phyloP scores from a whole-genome alignment of 2,888 invertebrate genomes.

The Mesoligia furuncula region DNA sequence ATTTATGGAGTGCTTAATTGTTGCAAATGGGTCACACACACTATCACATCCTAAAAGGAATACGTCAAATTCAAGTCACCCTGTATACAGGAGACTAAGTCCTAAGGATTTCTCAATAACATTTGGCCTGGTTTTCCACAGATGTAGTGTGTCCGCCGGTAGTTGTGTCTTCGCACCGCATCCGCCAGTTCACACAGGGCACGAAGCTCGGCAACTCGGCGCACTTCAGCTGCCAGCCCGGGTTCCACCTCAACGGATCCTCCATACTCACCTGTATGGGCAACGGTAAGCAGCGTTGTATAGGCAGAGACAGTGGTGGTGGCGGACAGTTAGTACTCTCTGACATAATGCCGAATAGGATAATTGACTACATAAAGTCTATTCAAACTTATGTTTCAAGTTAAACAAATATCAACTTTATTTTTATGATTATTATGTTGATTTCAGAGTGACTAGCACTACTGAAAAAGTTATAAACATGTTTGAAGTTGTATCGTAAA shows the following conservation, averaged over 20 bases:
- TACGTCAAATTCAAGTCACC: background rate
- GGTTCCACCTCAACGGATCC: conserved; percentile 94
- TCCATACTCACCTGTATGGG: conserved; percentile 95
- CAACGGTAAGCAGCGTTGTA: conserved; percentile 88
- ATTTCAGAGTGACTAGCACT: no score
- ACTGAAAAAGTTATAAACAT: no score
- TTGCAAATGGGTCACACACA: no score
- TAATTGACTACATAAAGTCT: background rate
- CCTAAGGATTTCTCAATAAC: conserved; percentile 3
- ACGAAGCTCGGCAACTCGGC: conserved; percentile 93
- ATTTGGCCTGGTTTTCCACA: conserved; percentile 67
- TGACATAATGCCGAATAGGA: background rate
- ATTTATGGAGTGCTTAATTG: background rate
- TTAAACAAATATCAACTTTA: no score
- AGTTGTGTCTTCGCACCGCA: conserved; percentile 90
- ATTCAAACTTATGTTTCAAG: no score
- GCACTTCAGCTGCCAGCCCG: conserved; percentile 94
- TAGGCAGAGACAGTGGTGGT: background rate
- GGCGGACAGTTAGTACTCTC: background rate
- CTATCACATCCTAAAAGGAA: background rate
- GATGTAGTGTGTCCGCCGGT: conserved; percentile 92
- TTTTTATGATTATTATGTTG: no score
- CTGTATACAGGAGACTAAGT: background rate
- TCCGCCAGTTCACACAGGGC: conserved; percentile 94
- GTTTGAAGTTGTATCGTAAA: no score